phyloP scores from a whole-genome alignment of 53 echinoderm and acorn worm species.

The Holothuria leucospilota region DNA sequence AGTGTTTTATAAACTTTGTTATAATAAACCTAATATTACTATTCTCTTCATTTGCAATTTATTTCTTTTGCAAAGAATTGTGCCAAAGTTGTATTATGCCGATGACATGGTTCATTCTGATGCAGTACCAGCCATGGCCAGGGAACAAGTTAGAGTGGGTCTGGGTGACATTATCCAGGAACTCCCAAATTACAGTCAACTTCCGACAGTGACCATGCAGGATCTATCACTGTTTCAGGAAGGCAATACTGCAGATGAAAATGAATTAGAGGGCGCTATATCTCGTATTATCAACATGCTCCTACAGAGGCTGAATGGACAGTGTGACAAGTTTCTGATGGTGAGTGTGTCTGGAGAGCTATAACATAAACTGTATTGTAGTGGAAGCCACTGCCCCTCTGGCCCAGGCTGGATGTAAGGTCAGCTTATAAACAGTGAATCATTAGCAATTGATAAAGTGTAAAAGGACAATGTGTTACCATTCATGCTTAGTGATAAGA shows the following conservation, averaged over 20 bases:
- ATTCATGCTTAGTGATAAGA: no score
- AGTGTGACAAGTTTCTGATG: conserved; percentile 37
- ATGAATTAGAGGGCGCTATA: conserved; percentile 30
- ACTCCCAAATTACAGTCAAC: conserved; percentile 74
- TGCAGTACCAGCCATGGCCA: conserved; percentile 78
- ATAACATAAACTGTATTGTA: no score
- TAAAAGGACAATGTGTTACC: no score
- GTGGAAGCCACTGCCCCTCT: no score
- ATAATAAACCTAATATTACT: no score
- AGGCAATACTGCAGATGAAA: conserved; percentile 48
- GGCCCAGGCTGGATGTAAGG: no score
- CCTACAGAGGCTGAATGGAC: conserved; percentile 37
- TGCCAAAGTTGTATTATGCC: conserved; percentile 86
- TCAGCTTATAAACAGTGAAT: no score
- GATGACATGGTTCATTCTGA: conserved; percentile 86
- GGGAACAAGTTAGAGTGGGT: conserved; percentile 66
- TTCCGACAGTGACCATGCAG: conserved; percentile 81
- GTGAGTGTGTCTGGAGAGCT: neutral
- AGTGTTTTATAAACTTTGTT: no score
- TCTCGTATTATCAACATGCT: conserved; percentile 41
- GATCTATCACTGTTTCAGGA: conserved; percentile 63
- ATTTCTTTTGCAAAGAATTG: conserved; percentile 58
- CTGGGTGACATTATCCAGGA: conserved; percentile 86
- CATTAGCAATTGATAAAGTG: no score
- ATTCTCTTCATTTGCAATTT: no score